Evolutionary conservation across 2,113 vertebrate species (phyloP).

Genomic region (cattle (Bos taurus)): ARS-UCD2.0 NC_037345.1:33382001-33382500

Average conservation of each 20-base stretch:
- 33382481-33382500: not conserved
- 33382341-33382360: slow-evolving; percentile 56
- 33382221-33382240: not conserved
- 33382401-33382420: slow-evolving; percentile 18
- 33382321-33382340: slow-evolving; percentile 51
- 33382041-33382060: not conserved
- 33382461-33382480: not conserved
- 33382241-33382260: not conserved
- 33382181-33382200: not conserved
- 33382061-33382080: not conserved
- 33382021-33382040: not conserved
- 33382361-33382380: slow-evolving; percentile 60
- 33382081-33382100: not conserved
- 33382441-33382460: not conserved
- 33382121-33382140: not conserved
- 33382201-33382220: not conserved
- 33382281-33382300: slow-evolving; percentile 54
- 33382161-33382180: not conserved
- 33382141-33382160: not conserved
- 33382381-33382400: slow-evolving; percentile 38
- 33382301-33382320: slow-evolving; percentile 49
- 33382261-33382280: slow-evolving; percentile 32
- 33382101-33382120: not conserved
- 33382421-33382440: slow-evolving; percentile 25
- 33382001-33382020: not conserved